Base-by-base conservation (phyloP, 1,140 invertebrate species). In the Bombus vancouverensis region DNA sequence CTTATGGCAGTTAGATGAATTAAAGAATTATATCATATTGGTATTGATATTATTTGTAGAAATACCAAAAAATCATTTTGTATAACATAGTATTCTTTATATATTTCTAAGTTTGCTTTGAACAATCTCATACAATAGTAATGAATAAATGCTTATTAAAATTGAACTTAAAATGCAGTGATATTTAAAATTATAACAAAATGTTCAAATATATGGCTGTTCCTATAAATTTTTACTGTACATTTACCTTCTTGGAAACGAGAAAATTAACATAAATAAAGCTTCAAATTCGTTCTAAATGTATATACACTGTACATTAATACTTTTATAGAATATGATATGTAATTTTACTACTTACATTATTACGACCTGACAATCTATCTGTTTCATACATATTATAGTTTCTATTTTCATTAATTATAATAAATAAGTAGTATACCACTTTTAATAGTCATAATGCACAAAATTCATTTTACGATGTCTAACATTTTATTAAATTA, bases 261-360 rank as follows among this genome's bases (percentile, higher is more conserved):
- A 44, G 15, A 70, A 47, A 25, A 68, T n/a, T 22, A 28, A 44
- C n/a, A 68, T 47, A 79, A 47, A 68, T 47, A 79, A 78, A 13
- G 18, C 34, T 74, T 74, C 3, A 53, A 42, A 47, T 66, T 72
- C n/a, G 28, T 18, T 10, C 13, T 73, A 44, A 59, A 78, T 65
- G 0, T 66, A 85, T 74, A 71, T 80, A 79, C 59, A 81, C 39
- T 74, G 70, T 65, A 74, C 42, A 72, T 53, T 80, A 28, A 73
- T 37, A 39, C 8, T 25, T 72, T 73, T 57, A 10, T 53, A 53
- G 34, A 66, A 57, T 32, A 6, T 70, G 44, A 75, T 82, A 86
- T 75, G 44, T 42, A 75, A 62, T 84, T 47, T 42, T 32, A 79
- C 32, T 80, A 85, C 39, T 80, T 80, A 72, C 15, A 47, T 37